Evolutionary conservation across 2,113 vertebrate species (phyloP).

Genomic region (Lasiurus borealis): DNA sequence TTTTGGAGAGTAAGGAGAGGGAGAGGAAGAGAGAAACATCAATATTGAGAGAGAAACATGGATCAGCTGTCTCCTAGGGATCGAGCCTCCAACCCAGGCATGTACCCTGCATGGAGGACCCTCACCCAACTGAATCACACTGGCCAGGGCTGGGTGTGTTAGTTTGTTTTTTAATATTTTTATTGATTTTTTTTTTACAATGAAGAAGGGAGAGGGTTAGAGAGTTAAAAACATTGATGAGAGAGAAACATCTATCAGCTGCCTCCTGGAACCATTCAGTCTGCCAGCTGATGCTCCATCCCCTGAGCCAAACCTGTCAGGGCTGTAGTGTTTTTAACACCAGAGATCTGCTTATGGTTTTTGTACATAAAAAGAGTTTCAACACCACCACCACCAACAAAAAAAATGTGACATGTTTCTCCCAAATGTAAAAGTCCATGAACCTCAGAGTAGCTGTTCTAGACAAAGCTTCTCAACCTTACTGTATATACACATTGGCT

Average conservation of each 20-base stretch:
- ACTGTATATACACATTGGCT: background rate
- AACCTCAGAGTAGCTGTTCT: background rate
- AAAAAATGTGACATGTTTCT: background rate
- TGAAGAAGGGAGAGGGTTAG: too few species aligned
- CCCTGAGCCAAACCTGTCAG: too few species aligned
- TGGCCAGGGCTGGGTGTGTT: background rate
- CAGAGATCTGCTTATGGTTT: background rate
- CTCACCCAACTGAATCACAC: background rate
- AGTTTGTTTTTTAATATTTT: background rate
- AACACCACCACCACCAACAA: background rate
- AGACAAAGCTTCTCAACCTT: background rate
- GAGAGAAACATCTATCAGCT: too few species aligned
- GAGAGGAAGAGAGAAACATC: background rate
- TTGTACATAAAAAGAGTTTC: background rate
- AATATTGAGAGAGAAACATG: background rate
- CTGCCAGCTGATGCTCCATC: too few species aligned
- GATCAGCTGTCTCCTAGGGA: background rate
- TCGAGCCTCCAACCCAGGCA: background rate
- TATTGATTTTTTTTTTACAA: too few species aligned
- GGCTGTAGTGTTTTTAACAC: background rate
- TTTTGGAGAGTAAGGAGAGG: background rate
- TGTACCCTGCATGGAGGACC: background rate
- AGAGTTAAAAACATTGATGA: too few species aligned
- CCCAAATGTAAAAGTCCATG: background rate
- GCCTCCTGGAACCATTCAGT: too few species aligned